Evolutionary conservation across 1,140 invertebrate genomes (phyloP), one percentile per base, ranked within the genome.

Genomic region (Drosophila fuyamai): DNA sequence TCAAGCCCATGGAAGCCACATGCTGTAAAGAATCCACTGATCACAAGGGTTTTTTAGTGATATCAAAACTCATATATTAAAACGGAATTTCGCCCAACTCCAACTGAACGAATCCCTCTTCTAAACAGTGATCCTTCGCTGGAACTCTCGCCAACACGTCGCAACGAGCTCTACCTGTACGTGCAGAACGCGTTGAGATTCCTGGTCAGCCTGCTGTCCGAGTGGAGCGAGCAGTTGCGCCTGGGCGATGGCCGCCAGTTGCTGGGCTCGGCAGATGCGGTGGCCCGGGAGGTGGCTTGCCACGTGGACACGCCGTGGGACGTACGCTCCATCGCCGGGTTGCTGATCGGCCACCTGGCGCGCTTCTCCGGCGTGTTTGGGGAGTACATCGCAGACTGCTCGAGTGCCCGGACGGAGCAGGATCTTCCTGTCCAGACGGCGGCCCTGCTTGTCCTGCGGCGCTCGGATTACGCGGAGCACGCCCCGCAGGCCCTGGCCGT

Each of bases 321-420:
- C 57, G 83, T 86, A 3, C 84, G 83, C n/a, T 82, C 83, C 9
- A 70, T 86, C 35, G 83, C 83, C 0, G 83, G 83, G 4, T 44
- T 86, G 10, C 47, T 70, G 0, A 66, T 86, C 4, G 83, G 76
- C 3, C 76, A 86, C 8, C 58, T 62, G 54, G 71, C 79, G 1
- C 80, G 76, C 0, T 46, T 76, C 1, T 66, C 50, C 0, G n/a
- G 47, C 2, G 23, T 51, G 0, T 73, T 86, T 3, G 5, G n/a
- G 0, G 32, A 23, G 0, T 76, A 88, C 16, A 4, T 86, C 1
- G 5, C 0, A 0, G 7, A 14, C 2, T 85, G 70, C 9, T 35
- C 65, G 7, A 8, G 5, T 5, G n/a, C 59, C 0, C 23, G 29
- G 0, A 32, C 40, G 1, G 61, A 60, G 2, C 53, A 46, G 0